These are phyloP conservation scores for Gambusia yucatana DNA, from an alignment of 2,797 vertebrate species.

Conservation along the genomic window DNA sequence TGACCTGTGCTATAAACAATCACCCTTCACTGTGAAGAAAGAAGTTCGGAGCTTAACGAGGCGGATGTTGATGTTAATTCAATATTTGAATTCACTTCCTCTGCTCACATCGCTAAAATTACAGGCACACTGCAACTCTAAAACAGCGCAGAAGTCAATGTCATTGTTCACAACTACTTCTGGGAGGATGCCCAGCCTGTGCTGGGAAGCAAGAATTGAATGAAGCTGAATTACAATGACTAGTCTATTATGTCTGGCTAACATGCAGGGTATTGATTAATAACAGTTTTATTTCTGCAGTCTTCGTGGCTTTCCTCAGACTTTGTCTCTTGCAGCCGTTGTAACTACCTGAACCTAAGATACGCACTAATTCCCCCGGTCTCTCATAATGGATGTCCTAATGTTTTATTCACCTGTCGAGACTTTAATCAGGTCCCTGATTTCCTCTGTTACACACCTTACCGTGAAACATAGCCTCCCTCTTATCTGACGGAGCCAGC, in stretches of 20 bases:
- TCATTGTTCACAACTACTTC: too few relatives aligned
- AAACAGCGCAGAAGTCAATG: too few relatives aligned
- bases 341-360: conserved; percentile 55
- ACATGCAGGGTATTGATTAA: conserved; percentile 17
- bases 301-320: conserved; percentile 19
- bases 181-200: too few relatives aligned
- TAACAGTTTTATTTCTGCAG: conserved; percentile 12
- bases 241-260: neutral
- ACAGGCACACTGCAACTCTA: too few relatives aligned
- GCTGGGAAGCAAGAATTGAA: too few relatives aligned
- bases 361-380: conserved; percentile 55
- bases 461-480: conserved; percentile 57
- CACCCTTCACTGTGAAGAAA: too few relatives aligned
- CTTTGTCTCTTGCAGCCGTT: conserved; percentile 25
- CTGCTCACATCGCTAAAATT: too few relatives aligned
- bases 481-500: conserved; percentile 53
- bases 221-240: too few relatives aligned
- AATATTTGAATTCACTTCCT: too few relatives aligned
- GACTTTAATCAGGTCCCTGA: conserved; percentile 71
- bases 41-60: too few relatives aligned
- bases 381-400: conserved; percentile 67
- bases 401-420: conserved; percentile 76
- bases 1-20: too few relatives aligned
- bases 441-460: conserved; percentile 66
- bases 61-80: too few relatives aligned